A percentile compares a stretch with the other conserved stretches of the same genome.
phyloP scores from a whole-genome alignment of 2,888 invertebrate species.

The Nephrotoma guestfalica region DNA sequence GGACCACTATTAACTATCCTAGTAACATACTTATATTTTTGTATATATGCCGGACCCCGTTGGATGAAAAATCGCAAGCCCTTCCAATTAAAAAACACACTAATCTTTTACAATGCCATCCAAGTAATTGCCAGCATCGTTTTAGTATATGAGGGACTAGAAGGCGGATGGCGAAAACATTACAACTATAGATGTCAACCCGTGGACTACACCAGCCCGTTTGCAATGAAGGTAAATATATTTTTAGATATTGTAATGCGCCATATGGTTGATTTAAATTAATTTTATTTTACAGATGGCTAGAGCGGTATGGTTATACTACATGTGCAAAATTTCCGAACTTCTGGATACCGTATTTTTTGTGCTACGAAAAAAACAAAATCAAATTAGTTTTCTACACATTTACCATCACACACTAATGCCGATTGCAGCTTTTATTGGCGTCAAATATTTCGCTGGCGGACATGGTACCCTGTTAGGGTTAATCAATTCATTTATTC shows the following conservation, averaged over 20 bases:
- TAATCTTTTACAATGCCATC: slow-evolving; percentile 74
- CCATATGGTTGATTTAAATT: background rate
- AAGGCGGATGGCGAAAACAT: slow-evolving; percentile 41
- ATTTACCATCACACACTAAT: slow-evolving; percentile 70
- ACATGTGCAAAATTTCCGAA: slow-evolving; percentile 32
- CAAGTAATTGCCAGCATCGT: slow-evolving; percentile 74
- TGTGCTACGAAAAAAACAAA: slow-evolving; percentile 66
- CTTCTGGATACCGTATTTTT: slow-evolving; percentile 51
- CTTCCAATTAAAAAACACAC: slow-evolving; percentile 58
- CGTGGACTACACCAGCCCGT: slow-evolving; percentile 47
- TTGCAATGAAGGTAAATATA: slow-evolving; percentile 37
- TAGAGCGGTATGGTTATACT: slow-evolving; percentile 32
- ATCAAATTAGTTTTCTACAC: slow-evolving; percentile 70
- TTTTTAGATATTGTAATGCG: background rate
- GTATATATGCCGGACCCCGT: slow-evolving; percentile 64
- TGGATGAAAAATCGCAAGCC: slow-evolving; percentile 82
- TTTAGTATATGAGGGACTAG: slow-evolving; percentile 54
- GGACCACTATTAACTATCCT: slow-evolving; percentile 52
- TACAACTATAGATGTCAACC: slow-evolving; percentile 58
- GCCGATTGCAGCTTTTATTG: slow-evolving; percentile 54
- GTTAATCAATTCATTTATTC: slow-evolving; percentile 76
- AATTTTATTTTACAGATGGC: slow-evolving; percentile 25
- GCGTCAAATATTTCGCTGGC: slow-evolving; percentile 54
- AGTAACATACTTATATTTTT: slow-evolving; percentile 55
- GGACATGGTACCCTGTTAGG: slow-evolving; percentile 81